Evolutionary conservation across 2,797 vertebrate species (phyloP).

Genomic region (Eremophila alpestris): DNA sequence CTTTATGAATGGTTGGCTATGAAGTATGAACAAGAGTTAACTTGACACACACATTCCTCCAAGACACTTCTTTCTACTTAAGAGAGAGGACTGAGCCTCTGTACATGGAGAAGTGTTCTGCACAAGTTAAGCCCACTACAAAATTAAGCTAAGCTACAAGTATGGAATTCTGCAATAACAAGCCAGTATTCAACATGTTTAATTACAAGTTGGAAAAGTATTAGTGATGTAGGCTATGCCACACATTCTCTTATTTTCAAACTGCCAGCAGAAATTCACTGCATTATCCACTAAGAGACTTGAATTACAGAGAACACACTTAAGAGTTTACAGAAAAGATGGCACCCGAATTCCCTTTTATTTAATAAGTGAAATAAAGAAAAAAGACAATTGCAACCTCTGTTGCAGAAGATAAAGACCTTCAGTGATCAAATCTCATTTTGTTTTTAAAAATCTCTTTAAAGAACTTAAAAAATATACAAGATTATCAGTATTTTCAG

Average conservation of each 20-base stretch:
- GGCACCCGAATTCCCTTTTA: constrained; percentile 47
- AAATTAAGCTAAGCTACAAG: constrained; percentile 16
- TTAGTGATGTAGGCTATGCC: background rate
- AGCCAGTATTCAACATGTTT: constrained; percentile 16
- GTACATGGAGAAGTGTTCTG: constrained; percentile 6
- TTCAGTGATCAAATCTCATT: constrained; percentile 36
- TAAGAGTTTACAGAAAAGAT: constrained; percentile 40
- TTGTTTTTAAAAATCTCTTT: constrained; percentile 54
- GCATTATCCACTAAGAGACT: background rate
- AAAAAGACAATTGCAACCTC: constrained; percentile 20
- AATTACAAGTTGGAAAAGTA: background rate
- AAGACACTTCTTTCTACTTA: background rate
- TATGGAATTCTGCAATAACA: constrained; percentile 12
- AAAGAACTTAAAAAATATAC: constrained; percentile 60
- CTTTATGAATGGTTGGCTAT: background rate
- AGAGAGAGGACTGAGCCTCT: background rate
- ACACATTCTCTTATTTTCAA: background rate
- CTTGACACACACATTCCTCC: background rate
- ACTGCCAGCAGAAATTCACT: constrained; percentile 6
- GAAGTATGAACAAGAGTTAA: background rate
- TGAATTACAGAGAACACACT: constrained; percentile 1
- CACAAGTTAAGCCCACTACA: constrained; percentile 53
- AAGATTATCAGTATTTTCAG: constrained; percentile 50
- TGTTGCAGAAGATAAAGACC: constrained; percentile 42
- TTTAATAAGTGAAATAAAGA: constrained; percentile 2